Conservation (phyloP, 2,888 invertebrate species). For the Tetragonisca angustula region DNA sequence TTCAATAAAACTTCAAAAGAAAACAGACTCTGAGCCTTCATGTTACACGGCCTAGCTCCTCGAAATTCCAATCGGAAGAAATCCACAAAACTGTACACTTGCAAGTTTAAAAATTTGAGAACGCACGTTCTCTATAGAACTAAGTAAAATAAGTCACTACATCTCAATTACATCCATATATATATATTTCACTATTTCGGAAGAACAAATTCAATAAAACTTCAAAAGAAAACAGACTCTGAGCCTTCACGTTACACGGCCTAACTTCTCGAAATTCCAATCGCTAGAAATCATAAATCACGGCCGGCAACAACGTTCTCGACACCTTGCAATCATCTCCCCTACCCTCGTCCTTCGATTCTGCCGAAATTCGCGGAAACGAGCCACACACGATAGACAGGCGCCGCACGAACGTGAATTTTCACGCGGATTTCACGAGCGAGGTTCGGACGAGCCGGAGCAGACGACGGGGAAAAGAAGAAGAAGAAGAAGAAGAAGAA, state of each 20-base stretch:
- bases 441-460: background rate
- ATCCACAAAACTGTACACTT: too few relatives aligned
- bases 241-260: background rate
- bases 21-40: too few relatives aligned
- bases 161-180: too few relatives aligned
- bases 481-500: too few relatives aligned
- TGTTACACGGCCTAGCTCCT: background rate
- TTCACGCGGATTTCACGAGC: conserved; percentile 6
- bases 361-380: background rate
- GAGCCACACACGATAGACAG: background rate
- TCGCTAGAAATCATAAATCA: background rate
- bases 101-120: too few relatives aligned
- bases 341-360: background rate
- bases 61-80: background rate
- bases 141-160: too few relatives aligned
- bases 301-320: background rate
- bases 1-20: too few relatives aligned
- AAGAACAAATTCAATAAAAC: too few relatives aligned
- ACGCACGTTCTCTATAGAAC: too few relatives aligned
- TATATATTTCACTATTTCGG: too few relatives aligned
- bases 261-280: background rate
- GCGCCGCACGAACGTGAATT: conserved; percentile 38
- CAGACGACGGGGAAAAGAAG: too few relatives aligned
- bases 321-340: background rate
- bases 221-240: too few relatives aligned